Evolutionary conservation across 2,797 vertebrate genomes (phyloP), one percentile per base, ranked within the genome.

Genomic region (Microtus obscurus): DNA sequence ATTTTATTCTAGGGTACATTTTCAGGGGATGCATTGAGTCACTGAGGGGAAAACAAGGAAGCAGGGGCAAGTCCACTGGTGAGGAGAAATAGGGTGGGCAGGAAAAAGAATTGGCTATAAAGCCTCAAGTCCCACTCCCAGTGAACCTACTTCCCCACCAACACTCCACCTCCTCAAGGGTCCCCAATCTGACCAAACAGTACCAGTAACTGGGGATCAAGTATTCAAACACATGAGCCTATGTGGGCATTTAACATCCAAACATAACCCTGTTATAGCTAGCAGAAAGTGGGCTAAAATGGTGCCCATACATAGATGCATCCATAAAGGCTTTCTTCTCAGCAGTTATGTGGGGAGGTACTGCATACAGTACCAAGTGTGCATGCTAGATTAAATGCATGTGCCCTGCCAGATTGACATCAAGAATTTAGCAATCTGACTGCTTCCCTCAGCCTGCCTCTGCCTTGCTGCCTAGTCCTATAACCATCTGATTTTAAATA

Each of bases 271-370:
- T 92, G 1, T 43, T 51, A 7, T 25, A 85, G 19, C 19, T 27
- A 67, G 19, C 1, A 76, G 25, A 51, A 65, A 40, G 17, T 77
- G 12, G 12, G 10, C 56, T 65, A 85, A 65, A 61, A 51, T 25
- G 12, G 4, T 12, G 51, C 11, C 4, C 29, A 1, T 73, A 40
- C 17, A 78, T 10, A 37, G 45, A n/a, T 34, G 14, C 17, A 37
- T 21, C 56, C n/a, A 77, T 13, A 48, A 21, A 25, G 5, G 21
- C 43, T n/a, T 77, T 23, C 43, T 27, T 21, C 59, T 43, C 2
- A 59, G 13, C 6, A 5, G 45, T 17, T 2, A 0, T 61, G 5
- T 81, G 10, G 2, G 80, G 43, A 87, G 1, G 0, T 27, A 1
- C 13, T 67, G 7, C 11, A 25, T 21, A 3, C 5, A 9, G 25